A percentile compares a stretch with the other conserved stretches of the same genome.
phyloP scores from a whole-genome alignment of 2,888 invertebrate species.

The Antheraea yamamai region DNA sequence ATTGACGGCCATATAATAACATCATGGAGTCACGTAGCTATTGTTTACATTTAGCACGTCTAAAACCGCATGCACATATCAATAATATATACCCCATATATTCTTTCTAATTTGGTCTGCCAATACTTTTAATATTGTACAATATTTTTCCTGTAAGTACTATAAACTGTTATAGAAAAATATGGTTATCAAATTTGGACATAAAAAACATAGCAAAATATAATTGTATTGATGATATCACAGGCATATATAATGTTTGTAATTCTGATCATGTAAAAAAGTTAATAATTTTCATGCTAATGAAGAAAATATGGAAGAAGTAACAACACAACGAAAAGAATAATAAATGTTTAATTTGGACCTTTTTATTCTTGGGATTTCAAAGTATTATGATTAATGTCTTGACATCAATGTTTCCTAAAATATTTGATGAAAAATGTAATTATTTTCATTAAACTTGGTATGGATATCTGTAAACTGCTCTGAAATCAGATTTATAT shows the following conservation, averaged over 20 bases:
- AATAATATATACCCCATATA: not conserved
- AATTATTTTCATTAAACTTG: no score
- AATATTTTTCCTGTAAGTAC: not conserved
- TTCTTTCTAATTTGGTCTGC: not conserved
- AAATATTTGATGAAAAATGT: no score
- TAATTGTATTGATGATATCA: not conserved
- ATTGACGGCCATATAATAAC: slow-evolving; percentile 53
- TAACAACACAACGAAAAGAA: not conserved
- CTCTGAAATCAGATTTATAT: no score
- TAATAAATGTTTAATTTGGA: not conserved
- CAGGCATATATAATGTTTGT: not conserved
- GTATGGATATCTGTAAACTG: no score
- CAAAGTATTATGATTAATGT: no score
- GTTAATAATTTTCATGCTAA: not conserved
- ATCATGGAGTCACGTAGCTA: slow-evolving; percentile 58
- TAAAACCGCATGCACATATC: not conserved
- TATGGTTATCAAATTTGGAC: not conserved
- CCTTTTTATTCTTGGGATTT: no score
- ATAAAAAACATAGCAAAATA: not conserved
- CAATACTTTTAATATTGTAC: not conserved
- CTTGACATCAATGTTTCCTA: no score
- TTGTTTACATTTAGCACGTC: slow-evolving; percentile 29
- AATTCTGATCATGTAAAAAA: not conserved
- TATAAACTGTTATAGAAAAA: not conserved
- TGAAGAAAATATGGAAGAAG: not conserved